These are phyloP conservation scores for Alces alces DNA, from an alignment of 2,113 vertebrate genomes.

Conservation along the genomic window DNA sequence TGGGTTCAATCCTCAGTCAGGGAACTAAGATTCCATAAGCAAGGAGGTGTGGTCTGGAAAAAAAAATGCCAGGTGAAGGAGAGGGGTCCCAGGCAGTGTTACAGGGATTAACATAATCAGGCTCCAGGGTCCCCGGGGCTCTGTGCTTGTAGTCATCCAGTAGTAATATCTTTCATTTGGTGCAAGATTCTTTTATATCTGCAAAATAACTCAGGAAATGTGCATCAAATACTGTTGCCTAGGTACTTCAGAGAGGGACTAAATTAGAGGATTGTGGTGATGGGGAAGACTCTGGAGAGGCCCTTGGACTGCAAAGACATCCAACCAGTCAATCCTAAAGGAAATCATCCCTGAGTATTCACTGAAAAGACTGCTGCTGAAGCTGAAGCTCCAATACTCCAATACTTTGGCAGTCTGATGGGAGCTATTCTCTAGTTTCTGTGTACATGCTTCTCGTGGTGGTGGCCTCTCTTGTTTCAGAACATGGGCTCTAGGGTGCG, in stretches of 20 bases:
- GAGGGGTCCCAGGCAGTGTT: neutral
- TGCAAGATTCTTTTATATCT: neutral
- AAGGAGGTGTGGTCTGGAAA: neutral
- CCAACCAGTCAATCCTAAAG: neutral
- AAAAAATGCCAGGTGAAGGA: neutral
- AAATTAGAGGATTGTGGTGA: neutral
- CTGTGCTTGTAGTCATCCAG: neutral
- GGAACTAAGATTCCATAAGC: neutral
- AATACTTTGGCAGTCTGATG: neutral
- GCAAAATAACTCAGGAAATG: neutral
- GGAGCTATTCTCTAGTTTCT: neutral
- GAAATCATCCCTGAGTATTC: neutral
- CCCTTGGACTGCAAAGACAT: neutral
- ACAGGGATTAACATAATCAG: neutral
- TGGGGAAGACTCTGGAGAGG: neutral
- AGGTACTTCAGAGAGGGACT: neutral
- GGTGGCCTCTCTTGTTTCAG: neutral
- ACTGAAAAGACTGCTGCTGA: neutral
- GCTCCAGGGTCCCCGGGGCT: neutral
- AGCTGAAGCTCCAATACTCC: neutral
- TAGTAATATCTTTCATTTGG: neutral
- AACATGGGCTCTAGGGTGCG: neutral
- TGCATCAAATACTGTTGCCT: neutral
- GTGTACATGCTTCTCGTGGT: neutral
- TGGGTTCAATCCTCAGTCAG: neutral